Base-by-base conservation (phyloP, 2,888 invertebrate species). In the Hololepta plana region DNA sequence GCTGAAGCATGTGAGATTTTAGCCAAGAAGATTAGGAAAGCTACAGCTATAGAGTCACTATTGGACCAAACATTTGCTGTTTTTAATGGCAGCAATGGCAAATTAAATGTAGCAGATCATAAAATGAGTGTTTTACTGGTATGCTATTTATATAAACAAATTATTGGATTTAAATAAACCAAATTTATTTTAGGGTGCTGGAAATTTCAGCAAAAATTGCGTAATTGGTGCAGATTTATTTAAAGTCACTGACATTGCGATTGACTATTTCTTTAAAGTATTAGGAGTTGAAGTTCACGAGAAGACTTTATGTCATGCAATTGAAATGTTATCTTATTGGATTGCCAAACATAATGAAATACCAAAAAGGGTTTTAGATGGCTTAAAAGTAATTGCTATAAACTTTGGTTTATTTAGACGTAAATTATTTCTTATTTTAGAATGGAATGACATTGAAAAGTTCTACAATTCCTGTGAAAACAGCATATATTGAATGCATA, bases 241-340 rank as follows among this genome's bases (percentile, higher is more conserved):
- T 20, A 48, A 54, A 26, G 49, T 73, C 27, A 64, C 79, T 30
- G 59, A 64, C 33, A 60, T 60, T 23, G 74, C 72, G 3, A 58
- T 66, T 2, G 61, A 68, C 19, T 65, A 74, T 41, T 74, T 82
- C 47, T 59, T 76, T 13, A 77, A 79, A 48, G 71, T 82, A 20
- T 58, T 93, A 20, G 82, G 84, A 44, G 64, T 67, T 24, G 93
- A 95, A 64, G 82, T 84, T 15, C 90, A 93, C 51, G 93, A 95
- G 54, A 84, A 84, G 45, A 88, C 85, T 2, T 55, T 91, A 27
- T 70, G 80, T 34, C 73, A 72, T 39, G 74, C 81, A 4, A 58
- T 91, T 12, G 74, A 82, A 41, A 75, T 77, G 68, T 65, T 90
- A 52, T 64, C 73, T 4, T 50, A 71, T 12, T 93, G 91, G 93